Evolutionary conservation across 2,797 vertebrate genomes (phyloP).

Genomic region (Ctenopoma kingsleyae): DNA sequence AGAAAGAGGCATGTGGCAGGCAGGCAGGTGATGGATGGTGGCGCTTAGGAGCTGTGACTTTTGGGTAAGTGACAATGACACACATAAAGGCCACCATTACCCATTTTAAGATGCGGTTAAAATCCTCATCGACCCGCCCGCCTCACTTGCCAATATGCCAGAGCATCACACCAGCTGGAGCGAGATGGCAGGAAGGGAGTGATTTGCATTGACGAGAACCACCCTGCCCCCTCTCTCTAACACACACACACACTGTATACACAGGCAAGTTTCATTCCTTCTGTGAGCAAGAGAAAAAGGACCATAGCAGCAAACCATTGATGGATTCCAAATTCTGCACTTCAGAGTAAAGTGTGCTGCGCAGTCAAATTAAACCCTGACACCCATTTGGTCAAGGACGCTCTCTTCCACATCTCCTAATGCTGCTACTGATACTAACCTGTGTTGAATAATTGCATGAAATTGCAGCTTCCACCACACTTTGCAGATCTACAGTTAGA

Average conservation of each 20-base stretch:
- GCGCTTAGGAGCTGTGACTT: constrained; percentile 82
- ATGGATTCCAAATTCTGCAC: constrained; percentile 54
- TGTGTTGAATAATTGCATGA: constrained; percentile 61
- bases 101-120: constrained; percentile 83
- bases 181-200: constrained; percentile 63
- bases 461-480: constrained; percentile 46
- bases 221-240: constrained; percentile 35
- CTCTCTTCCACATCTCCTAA: constrained; percentile 47
- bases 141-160: constrained; percentile 80
- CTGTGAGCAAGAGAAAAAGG: constrained; percentile 37
- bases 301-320: constrained; percentile 27
- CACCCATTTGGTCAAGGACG: constrained; percentile 63
- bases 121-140: constrained; percentile 82
- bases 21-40: constrained; percentile 84
- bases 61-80: constrained; percentile 87
- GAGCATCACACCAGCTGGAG: constrained; percentile 73
- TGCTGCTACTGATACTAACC: constrained; percentile 48
- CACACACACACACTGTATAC: constrained; percentile 32
- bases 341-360: constrained; percentile 50
- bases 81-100: constrained; percentile 85
- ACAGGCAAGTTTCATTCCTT: constrained; percentile 28
- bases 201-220: constrained; percentile 75
- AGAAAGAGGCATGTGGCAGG: constrained; percentile 77
- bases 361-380: constrained; percentile 72
- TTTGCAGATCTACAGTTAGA: constrained; percentile 17